Base-by-base conservation (phyloP, 2,888 invertebrate genomes). In the Eumacrocentrus americanus region DNA sequence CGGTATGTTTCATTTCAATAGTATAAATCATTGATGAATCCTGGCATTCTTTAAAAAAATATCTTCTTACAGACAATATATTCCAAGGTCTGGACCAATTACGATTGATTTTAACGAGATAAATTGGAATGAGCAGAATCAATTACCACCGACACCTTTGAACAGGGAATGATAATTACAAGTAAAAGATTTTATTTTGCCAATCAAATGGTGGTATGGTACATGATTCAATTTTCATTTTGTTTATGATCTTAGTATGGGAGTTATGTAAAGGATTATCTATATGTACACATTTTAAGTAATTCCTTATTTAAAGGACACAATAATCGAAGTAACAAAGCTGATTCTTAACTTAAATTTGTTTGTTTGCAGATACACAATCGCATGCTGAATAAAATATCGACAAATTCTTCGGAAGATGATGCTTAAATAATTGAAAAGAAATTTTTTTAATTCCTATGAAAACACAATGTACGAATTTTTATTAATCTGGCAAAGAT, bases 41-140 rank as follows among this genome's bases (percentile, higher is more conserved):
- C n/a, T n/a, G n/a, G n/a, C n/a, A n/a, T n/a, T n/a, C n/a, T n/a
- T n/a, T n/a, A n/a, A n/a, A n/a, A n/a, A n/a, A n/a, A n/a, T n/a
- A n/a, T n/a, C n/a, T n/a, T n/a, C n/a, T 83, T 83, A 25, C 82
- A 90, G 88, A 73, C 87, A 89, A 79, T 89, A 86, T 72, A 79
- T 78, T 73, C 91, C 92, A 58, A 84, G 82, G 55, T 81, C 83
- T 56, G 81, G 82, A 9, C 83, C 84, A 78, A 87, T 93, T 69
- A 83, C 86, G 18, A 90, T 93, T 48, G 86, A 91, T 75, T 91
- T 92, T 76, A 81, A 81, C 38, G 84, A 85, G 61, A 86, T 87
- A 46, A 84, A 89, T 71, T 86, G 85, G 85, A 83, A 85, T 68
- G 69, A 80, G 48, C 82, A 83, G 81, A 81, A 73, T 42, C 85